phyloP scores from a whole-genome alignment of 1,140 invertebrate species.

The Teleopsis dalmanni region DNA sequence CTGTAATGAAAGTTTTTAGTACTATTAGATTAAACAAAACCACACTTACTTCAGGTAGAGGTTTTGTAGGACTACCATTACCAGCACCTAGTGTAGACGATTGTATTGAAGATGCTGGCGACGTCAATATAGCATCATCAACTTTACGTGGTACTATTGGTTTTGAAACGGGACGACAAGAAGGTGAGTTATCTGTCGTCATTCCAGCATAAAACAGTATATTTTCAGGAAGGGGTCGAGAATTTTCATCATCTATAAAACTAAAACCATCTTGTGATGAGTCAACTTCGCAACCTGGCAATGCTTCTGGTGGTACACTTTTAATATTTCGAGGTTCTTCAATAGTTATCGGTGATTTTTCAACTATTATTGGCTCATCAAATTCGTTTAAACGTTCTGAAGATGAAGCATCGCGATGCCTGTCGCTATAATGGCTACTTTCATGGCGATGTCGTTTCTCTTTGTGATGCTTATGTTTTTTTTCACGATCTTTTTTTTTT shows the following conservation, averaged over 20 bases:
- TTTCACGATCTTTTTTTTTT: constrained; percentile 63
- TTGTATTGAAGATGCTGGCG: constrained; percentile 22
- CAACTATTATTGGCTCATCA: constrained; percentile 16
- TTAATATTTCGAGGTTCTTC: neutral
- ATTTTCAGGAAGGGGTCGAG: constrained; percentile 43
- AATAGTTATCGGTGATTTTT: neutral
- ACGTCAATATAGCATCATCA: constrained; percentile 24
- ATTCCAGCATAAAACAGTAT: constrained; percentile 33
- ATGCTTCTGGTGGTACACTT: constrained; percentile 2
- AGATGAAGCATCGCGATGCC: constrained; percentile 16
- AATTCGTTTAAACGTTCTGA: constrained; percentile 17
- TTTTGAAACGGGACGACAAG: constrained; percentile 32
- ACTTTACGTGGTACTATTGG: constrained; percentile 31
- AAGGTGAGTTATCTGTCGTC: constrained; percentile 42
- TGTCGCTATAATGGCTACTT: too few relatives aligned
- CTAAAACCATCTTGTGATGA: constrained; percentile 47
- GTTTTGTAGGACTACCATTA: constrained; percentile 30
- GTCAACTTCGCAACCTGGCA: constrained; percentile 21
- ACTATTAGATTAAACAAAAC: neutral
- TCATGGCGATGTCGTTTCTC: constrained; percentile 47
- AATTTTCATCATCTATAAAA: constrained; percentile 42
- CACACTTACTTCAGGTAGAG: constrained; percentile 27
- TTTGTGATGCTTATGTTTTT: constrained; percentile 66
- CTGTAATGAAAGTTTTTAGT: constrained; percentile 9
- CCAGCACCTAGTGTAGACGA: constrained; percentile 16